Percentiles rank a stretch among this genome's conserved stretches.
These are phyloP conservation scores for Anabas testudineus DNA, from an alignment of 2,797 vertebrate genomes.

Conservation along the genomic window DNA sequence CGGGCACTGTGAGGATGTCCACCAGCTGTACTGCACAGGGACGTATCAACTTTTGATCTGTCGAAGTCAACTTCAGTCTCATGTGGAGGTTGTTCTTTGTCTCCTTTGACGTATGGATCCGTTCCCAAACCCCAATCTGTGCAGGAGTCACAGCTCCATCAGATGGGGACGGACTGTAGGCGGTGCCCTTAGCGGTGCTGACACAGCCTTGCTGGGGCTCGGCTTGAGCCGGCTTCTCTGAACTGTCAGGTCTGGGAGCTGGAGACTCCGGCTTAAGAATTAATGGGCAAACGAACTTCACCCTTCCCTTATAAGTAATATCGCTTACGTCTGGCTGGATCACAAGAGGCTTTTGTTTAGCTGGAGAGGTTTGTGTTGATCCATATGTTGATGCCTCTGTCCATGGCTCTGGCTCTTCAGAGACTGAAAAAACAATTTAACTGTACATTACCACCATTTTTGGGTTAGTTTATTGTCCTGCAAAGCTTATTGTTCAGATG, in stretches of 20 bases:
- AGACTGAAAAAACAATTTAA: constrained; percentile 22
- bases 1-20: constrained; percentile 59
- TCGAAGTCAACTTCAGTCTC: constrained; percentile 65
- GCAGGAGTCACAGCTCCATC: constrained; percentile 58
- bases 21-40: constrained; percentile 80
- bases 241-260: constrained; percentile 9
- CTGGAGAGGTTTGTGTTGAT: constrained; percentile 4
- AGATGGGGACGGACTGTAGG: constrained; percentile 57
- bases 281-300: constrained; percentile 69
- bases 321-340: constrained; percentile 38
- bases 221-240: constrained; percentile 22
- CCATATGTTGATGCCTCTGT: neutral
- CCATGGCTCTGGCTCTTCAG: constrained; percentile 35
- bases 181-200: constrained; percentile 60
- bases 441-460: neutral
- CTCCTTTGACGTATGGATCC: constrained; percentile 37
- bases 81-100: constrained; percentile 56
- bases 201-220: constrained; percentile 68
- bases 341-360: constrained; percentile 48
- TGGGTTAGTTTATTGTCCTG: neutral
- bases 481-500: no score
- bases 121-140: constrained; percentile 55
- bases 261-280: constrained; percentile 51
- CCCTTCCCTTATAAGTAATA: neutral
- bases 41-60: constrained; percentile 65